Base-by-base conservation (phyloP, 2,888 invertebrate species). In the Melangyna quadrimaculata region DNA sequence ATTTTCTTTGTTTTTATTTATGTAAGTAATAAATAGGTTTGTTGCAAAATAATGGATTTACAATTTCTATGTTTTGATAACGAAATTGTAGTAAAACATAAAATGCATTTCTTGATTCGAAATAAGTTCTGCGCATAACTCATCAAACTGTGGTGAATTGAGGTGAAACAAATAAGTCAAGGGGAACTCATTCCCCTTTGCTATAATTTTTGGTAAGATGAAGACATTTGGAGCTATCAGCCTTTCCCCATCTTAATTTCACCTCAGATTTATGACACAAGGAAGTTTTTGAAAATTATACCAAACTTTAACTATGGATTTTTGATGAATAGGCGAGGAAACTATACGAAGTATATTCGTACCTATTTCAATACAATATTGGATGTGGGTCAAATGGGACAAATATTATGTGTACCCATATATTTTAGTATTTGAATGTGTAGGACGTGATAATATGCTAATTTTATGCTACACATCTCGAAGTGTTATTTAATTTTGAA, bases 41-140 rank as follows among this genome's bases (percentile, higher is more conserved):
- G n/a, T 22, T 22, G 5, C 43, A 12, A 19, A 32, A 9, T 0
- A 10, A 12, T 19, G 14, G 2, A 40, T 27, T 37, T n/a, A 9
- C 5, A 17, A 7, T 37, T 78, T 74, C 40, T 61, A 57, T 83
- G 67, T 75, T 79, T 75, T 71, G 75, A 75, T 75, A 71, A 75
- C n/a, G 79, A 24, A 19, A 59, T 22, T 59, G 12, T n/a, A 14
- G 22, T 14, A 14, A 14, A 59, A 29, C 29, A n/a, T n/a, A 55
- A 55, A 29, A 55, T 29, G 55, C 55, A 35, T 29, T 72, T 61
- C 17, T 14, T n/a, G 17, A 9, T 43, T 43, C 10, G 61, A n/a
- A 63, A 17, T 10, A 0, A 19, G 4, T 19, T 29, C 5, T 57
- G 78, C 78, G 78, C 79, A 80, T 29, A 17, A 29, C 72, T 78